Percentiles rank a stretch among this genome's conserved stretches.
These are phyloP conservation scores for Polypedilum pembai DNA, from an alignment of 1,140 invertebrate species.

Conservation along the genomic window DNA sequence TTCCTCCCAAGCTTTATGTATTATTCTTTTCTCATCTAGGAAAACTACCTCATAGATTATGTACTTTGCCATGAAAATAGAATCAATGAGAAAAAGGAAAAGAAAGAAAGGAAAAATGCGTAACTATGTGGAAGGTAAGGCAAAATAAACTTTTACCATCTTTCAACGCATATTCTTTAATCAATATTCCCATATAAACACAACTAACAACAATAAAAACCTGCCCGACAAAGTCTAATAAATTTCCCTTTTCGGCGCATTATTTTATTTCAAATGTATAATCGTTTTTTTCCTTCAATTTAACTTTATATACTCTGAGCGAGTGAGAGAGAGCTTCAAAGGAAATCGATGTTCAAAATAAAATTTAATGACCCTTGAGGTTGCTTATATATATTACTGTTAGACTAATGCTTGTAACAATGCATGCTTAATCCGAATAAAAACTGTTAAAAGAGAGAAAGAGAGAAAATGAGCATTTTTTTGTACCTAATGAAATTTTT, in stretches of 20 bases:
- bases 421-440: conserved; percentile 27
- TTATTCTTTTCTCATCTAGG: no score
- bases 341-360: conserved; percentile 18
- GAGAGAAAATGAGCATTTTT: no score
- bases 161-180: conserved; percentile 13
- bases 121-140: conserved; percentile 21
- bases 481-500: background rate
- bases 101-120: background rate
- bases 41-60: conserved; percentile 2
- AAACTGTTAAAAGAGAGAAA: background rate
- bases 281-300: conserved; percentile 18
- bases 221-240: conserved; percentile 16
- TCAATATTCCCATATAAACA: conserved; percentile 22
- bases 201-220: conserved; percentile 18
- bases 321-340: background rate
- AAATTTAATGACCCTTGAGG: conserved; percentile 17
- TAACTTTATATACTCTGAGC: conserved; percentile 6
- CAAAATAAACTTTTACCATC: conserved; percentile 6
- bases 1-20: background rate
- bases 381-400: background rate
- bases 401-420: conserved; percentile 14
- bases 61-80: background rate
- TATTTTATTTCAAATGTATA: conserved; percentile 20
- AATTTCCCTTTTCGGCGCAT: conserved; percentile 16
- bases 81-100: background rate